phyloP scores from a whole-genome alignment of 2,113 vertebrate genomes.

The Albula glossodonta region DNA sequence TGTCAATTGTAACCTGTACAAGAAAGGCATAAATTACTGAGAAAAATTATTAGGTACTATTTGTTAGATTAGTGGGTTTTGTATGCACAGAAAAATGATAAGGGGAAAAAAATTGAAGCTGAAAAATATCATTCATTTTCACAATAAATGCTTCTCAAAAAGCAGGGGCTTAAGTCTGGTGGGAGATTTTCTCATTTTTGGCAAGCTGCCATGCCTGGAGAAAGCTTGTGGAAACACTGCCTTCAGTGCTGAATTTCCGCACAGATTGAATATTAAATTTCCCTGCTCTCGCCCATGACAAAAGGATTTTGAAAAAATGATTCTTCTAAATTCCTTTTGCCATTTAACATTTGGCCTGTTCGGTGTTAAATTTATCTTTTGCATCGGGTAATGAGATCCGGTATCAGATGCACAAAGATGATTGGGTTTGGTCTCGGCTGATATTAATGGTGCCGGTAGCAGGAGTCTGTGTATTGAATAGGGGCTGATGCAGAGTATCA shows the following conservation, averaged over 20 bases:
- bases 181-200: background rate
- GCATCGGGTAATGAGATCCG: background rate
- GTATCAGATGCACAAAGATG: background rate
- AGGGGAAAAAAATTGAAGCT: background rate
- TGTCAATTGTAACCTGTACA: too few species aligned
- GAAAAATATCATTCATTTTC: background rate
- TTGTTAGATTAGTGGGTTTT: background rate
- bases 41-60: background rate
- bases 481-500: background rate
- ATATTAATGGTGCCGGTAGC: background rate
- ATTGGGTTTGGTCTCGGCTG: background rate
- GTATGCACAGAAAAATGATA: background rate
- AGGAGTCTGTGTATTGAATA: background rate
- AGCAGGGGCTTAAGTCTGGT: background rate
- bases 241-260: background rate
- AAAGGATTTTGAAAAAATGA: background rate
- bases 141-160: background rate
- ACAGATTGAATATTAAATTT: background rate
- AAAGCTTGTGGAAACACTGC: background rate
- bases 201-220: background rate
- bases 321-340: background rate
- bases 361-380: background rate
- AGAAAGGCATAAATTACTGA: background rate
- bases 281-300: background rate
- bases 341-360: background rate